Conservation (phyloP, 1,140 invertebrate genomes). For the Helicoverpa armigera region DNA sequence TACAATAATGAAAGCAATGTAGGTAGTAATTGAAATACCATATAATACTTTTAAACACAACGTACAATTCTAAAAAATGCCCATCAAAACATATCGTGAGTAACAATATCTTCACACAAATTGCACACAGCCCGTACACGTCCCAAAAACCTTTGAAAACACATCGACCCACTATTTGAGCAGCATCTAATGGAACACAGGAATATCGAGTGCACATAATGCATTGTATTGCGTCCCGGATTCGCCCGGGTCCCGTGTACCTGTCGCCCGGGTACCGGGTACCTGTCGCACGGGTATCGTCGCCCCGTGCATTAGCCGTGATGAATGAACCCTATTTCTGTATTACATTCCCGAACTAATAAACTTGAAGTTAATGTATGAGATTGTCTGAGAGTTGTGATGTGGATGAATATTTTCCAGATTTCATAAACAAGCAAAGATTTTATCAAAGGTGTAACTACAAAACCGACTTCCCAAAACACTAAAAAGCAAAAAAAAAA, state of each 20-base stretch:
- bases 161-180: background rate
- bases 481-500: no score
- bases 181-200: slow-evolving; percentile 22
- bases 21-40: no score
- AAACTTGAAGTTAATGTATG: background rate
- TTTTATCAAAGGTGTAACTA: no score
- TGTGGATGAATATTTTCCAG: no score
- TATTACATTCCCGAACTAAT: slow-evolving; percentile 2
- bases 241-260: background rate
- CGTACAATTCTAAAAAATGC: no score
- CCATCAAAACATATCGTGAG: no score
- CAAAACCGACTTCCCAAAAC: no score
- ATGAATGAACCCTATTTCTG: slow-evolving; percentile 16
- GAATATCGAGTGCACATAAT: slow-evolving; percentile 16
- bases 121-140: background rate
- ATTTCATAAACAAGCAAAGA: no score
- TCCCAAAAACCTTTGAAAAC: background rate
- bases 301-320: slow-evolving; percentile 22
- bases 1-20: no score
- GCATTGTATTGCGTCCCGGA: background rate
- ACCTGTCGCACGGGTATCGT: background rate
- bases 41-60: no score
- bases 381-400: background rate
- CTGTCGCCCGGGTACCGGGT: background rate
- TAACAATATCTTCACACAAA: background rate